Evolutionary conservation across 1,140 invertebrate genomes (phyloP).

Genomic region (Hylaeus volcanicus): DNA sequence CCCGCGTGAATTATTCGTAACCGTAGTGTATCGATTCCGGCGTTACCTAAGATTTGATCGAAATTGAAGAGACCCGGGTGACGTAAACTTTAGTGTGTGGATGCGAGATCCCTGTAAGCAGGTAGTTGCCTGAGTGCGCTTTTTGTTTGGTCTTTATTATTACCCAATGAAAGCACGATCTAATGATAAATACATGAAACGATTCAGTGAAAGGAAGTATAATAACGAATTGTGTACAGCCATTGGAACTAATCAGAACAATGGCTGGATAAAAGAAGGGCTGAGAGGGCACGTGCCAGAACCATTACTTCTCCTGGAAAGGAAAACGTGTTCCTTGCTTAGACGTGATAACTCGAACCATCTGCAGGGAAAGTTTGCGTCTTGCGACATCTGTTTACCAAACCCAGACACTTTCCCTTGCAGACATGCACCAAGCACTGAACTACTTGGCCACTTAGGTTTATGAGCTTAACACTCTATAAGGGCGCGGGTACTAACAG

Average conservation of each 20-base stretch:
- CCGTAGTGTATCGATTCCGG: neutral
- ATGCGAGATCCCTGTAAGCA: too few species aligned
- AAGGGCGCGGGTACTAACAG: neutral
- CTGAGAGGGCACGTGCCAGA: neutral
- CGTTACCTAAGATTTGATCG: neutral
- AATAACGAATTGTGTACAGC: too few species aligned
- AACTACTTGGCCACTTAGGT: neutral
- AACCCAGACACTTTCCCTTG: neutral
- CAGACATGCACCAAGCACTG: neutral
- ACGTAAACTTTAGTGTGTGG: too few species aligned
- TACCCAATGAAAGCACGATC: too few species aligned
- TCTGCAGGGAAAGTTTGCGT: neutral
- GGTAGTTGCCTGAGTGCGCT: too few species aligned
- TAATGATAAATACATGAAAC: too few species aligned
- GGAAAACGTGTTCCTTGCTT: neutral
- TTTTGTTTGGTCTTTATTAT: too few species aligned
- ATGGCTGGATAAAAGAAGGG: neutral
- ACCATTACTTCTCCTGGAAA: neutral
- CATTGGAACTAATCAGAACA: neutral
- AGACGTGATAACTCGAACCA: neutral
- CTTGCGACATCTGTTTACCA: neutral
- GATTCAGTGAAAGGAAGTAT: too few species aligned
- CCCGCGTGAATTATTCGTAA: conserved; percentile 10
- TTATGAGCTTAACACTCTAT: neutral
- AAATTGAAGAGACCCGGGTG: too few species aligned